Percentiles rank a stretch among this genome's conserved stretches.
Conservation (phyloP, 2,888 invertebrate genomes). For the Caenorhabditis virilis region DNA sequence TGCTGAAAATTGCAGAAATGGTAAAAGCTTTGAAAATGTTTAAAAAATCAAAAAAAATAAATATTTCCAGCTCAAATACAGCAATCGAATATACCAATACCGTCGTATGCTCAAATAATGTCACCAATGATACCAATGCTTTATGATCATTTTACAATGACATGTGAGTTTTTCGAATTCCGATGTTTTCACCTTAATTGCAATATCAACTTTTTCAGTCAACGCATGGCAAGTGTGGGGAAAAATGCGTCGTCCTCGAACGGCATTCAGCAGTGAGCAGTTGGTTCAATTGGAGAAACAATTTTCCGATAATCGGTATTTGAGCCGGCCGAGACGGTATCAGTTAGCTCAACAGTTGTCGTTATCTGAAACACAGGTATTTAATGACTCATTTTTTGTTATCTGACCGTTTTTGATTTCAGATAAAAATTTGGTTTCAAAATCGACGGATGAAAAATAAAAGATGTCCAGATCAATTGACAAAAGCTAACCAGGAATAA, state of each 20-base stretch:
- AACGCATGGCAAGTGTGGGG: constrained; percentile 70
- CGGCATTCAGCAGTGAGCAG: constrained; percentile 97
- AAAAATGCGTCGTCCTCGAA: constrained; percentile 89
- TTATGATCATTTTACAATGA: constrained; percentile 54
- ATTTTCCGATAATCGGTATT: constrained; percentile 97
- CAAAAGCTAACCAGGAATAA: too few species aligned
- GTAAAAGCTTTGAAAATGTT: neutral
- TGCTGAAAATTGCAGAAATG: constrained; percentile 4
- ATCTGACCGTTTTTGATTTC: constrained; percentile 75
- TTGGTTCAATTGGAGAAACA: constrained; percentile 95
- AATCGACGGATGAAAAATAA: constrained; percentile 99
- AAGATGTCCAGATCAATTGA: constrained; percentile 72
- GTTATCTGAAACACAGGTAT: constrained; percentile 96
- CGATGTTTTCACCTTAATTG: neutral
- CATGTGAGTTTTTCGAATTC: constrained; percentile 10
- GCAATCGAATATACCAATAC: neutral
- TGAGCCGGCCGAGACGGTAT: constrained; percentile 94
- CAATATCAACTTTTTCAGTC: constrained; percentile 46
- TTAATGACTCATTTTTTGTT: constrained; percentile 6
- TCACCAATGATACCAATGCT: constrained; percentile 42
- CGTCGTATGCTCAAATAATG: constrained; percentile 20
- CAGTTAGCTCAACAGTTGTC: constrained; percentile 96
- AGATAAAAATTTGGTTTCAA: constrained; percentile 86
- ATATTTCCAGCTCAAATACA: constrained; percentile 2
- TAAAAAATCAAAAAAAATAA: neutral